These are phyloP conservation scores for Zonitis immaculata DNA, from an alignment of 2,888 invertebrate genomes.

Conservation along the genomic window DNA sequence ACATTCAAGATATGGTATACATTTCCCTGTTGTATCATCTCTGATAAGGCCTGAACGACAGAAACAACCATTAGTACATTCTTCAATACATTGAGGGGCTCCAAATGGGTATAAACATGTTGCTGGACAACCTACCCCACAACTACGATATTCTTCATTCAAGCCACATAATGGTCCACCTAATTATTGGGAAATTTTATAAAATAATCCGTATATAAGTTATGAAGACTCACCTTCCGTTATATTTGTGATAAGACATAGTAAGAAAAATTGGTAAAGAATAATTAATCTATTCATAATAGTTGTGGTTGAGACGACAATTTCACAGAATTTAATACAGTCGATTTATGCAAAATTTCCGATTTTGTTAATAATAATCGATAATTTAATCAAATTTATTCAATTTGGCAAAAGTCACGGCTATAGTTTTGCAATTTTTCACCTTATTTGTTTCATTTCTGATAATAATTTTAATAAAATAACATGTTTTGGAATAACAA, in stretches of 20 bases:
- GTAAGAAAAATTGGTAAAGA: not conserved
- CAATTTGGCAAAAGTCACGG: not conserved
- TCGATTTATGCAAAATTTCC: not conserved
- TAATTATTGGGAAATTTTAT: not conserved
- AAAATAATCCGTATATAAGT: too few relatives aligned
- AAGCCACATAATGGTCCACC: not conserved
- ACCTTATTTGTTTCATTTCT: not conserved
- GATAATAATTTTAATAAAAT: too few relatives aligned
- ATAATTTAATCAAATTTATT: not conserved
- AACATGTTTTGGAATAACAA: not conserved
- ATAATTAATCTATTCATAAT: not conserved
- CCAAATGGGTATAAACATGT: too few relatives aligned
- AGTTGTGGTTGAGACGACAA: not conserved
- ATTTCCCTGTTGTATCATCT: too few relatives aligned
- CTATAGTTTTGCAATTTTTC: not conserved
- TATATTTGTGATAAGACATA: too few relatives aligned
- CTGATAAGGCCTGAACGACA: too few relatives aligned
- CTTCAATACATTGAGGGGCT: too few relatives aligned
- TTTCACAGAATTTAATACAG: not conserved
- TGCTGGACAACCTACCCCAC: too few relatives aligned
- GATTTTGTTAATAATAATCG: not conserved
- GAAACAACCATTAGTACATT: too few relatives aligned
- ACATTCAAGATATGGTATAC: too few relatives aligned
- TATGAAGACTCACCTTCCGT: too few relatives aligned
- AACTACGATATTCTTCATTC: too few relatives aligned